Evolutionary conservation across 2,113 vertebrate species (phyloP), one percentile per base, ranked within the genome.

Genomic region (Oryzias javanicus): DNA sequence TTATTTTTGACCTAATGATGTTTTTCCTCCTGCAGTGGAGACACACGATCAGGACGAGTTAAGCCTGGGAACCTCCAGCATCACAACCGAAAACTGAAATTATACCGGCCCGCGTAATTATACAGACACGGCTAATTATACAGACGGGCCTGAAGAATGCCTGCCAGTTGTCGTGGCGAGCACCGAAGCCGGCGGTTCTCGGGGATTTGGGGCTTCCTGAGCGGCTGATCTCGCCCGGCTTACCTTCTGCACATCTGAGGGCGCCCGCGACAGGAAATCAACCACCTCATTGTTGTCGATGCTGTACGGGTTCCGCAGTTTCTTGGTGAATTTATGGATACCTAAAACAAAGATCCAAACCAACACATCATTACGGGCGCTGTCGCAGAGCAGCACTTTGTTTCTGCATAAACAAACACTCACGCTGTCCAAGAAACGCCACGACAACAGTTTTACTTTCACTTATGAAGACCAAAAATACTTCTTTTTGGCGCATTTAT

Each of bases 271-370:
- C 89, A 99, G 95, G 90, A 99, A 99, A 89, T 98, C 95, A 69
- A 98, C 90, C 44, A 98, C 83, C 76, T 99, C 97, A 62, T 96
- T 99, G 91, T 95, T 99, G 86, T 98, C 92, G 3, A 99, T 94
- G 88, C 94, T 89, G 17, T 96, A 97, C 15, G 96, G 97, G 80
- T 95, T 97, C 86, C 96, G 92, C 70, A 99, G 88, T 89, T 94
- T 99, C 95, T 99, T 99, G 64, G 97, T 99, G 87, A 99, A 99
- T 92, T 98, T 99, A 92, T 98, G 95, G 91, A 99, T 93, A 81
- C 97, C 97, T 99, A 81, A 76, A 77, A 83, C 76, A 85, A 74
- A 85, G 29, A 74, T 79, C 76, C 83, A 78, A 76, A 82, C 68
- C 83, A 86, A 78, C 67, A 20, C 82, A 80, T 85, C 76, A 89